Base-by-base conservation (phyloP, 2,888 invertebrate genomes). In the Cheilosia pagana region DNA sequence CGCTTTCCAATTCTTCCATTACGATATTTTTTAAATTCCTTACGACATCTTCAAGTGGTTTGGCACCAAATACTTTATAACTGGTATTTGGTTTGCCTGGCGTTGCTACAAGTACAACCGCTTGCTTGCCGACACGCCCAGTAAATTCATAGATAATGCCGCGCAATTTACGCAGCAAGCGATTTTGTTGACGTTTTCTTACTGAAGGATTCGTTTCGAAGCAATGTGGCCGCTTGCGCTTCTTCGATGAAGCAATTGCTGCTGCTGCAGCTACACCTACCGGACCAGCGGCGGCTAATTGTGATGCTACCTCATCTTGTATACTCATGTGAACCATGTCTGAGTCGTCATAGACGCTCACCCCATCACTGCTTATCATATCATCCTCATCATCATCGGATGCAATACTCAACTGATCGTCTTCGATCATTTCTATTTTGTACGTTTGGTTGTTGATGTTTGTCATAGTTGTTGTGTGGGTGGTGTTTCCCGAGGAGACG, bases 131-230 rank as follows among this genome's bases (percentile, higher is more conserved):
- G 70, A 99, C 98, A 88, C 98, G 94, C 0, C 98, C 98, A 75
- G 98, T 98, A 93, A 98, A 99, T 92, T 99, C 99, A 88, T 98
- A 98, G 89, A 98, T 98, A 23, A 98, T 98, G 94, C 97, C 97
- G 91, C 97, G 94, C 78, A 98, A 93, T 93, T 97, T 97, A 87
- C 97, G 94, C 72, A 98, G 93, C 86, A 99, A 93, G 89, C 98
- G 94, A 90, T 98, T 98, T 92, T 98, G 98, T 92, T 98, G 98
- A 67, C 98, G 93, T 92, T 98, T 98, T 89, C 98, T 93, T 87
- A 98, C 98, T 45, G 98, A 98, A 2, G 98, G 98, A 93, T 98
- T 98, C 67, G 98, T 98, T 93, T 99, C 98, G 92, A 98, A 98
- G 77, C 97, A 96, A 93, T 98, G 98, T 48, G 98, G 98, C 88